Evolutionary conservation across 2,888 invertebrate genomes (phyloP).

Genomic region (Hyposoter didymator): DNA sequence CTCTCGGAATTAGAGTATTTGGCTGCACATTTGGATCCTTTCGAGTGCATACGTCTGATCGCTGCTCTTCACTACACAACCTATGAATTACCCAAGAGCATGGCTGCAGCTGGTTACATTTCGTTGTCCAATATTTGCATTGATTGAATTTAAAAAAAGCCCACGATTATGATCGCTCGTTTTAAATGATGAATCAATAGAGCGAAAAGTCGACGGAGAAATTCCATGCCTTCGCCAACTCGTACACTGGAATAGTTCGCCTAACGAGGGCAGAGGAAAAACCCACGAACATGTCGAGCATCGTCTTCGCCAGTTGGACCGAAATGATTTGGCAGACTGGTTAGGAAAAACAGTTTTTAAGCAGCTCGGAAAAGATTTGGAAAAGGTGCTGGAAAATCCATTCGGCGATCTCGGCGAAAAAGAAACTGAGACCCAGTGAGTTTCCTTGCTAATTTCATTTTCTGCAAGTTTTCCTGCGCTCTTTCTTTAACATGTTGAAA

Average conservation of each 20-base stretch:
- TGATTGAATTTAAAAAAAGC: background rate
- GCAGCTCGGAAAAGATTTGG: slow-evolving; percentile 85
- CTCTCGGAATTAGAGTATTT: slow-evolving; percentile 85
- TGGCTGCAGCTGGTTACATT: slow-evolving; percentile 84
- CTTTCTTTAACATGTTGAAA: background rate
- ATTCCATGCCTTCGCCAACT: slow-evolving; percentile 86
- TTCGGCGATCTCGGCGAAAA: slow-evolving; percentile 74
- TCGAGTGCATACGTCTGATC: slow-evolving; percentile 87
- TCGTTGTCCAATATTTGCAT: slow-evolving; percentile 1
- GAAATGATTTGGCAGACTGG: slow-evolving; percentile 87
- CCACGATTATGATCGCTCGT: background rate
- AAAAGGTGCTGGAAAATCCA: slow-evolving; percentile 77
- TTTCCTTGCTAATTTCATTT: background rate
- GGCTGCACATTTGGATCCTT: slow-evolving; percentile 85
- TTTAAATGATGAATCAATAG: slow-evolving; percentile 71
- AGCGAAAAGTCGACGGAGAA: slow-evolving; percentile 85
- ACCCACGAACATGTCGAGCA: slow-evolving; percentile 86
- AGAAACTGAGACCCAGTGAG: slow-evolving; percentile 72
- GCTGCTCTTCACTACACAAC: slow-evolving; percentile 86
- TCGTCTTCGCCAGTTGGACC: slow-evolving; percentile 87
- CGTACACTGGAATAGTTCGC: slow-evolving; percentile 86
- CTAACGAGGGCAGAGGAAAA: slow-evolving; percentile 85
- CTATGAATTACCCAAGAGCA: slow-evolving; percentile 83
- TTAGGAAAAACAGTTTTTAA: slow-evolving; percentile 86
- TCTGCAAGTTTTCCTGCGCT: background rate